Evolutionary conservation across 2,888 invertebrate species (phyloP).

Genomic region (Caenorhabditis becei): DNA sequence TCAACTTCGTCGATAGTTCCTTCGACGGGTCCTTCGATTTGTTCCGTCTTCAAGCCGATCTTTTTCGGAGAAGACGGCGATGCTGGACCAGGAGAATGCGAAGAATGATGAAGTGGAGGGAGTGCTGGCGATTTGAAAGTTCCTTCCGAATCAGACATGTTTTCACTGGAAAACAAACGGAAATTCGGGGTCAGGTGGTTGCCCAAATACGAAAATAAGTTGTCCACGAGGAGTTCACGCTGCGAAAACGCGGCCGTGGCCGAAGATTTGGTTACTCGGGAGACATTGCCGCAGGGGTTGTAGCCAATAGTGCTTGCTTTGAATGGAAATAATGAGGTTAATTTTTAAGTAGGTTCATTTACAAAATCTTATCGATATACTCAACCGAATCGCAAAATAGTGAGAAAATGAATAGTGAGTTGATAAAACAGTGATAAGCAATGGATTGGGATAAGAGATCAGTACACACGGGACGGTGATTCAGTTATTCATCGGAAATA

Average conservation of each 20-base stretch:
- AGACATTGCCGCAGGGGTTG: neutral
- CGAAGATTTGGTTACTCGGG: neutral
- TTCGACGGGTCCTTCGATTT: conserved; percentile 55
- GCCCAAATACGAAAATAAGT: conserved; percentile 5
- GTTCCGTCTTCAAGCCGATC: conserved; percentile 44
- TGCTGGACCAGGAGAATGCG: neutral
- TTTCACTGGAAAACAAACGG: neutral
- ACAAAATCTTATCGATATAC: conserved; percentile 41
- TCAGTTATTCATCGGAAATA: conserved; percentile 83
- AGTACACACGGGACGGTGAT: neutral
- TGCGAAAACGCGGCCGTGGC: conserved; percentile 14
- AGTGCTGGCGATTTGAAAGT: conserved; percentile 54
- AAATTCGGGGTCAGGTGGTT: neutral
- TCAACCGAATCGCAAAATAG: conserved; percentile 30
- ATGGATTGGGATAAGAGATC: conserved; percentile 33
- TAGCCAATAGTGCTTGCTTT: neutral
- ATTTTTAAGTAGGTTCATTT: conserved; percentile 38
- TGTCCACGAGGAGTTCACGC: conserved; percentile 18
- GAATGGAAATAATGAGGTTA: neutral
- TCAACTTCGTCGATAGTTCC: conserved; percentile 45
- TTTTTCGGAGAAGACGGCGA: conserved; percentile 28
- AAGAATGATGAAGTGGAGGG: conserved; percentile 24
- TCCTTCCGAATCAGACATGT: conserved; percentile 30
- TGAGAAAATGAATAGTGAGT: conserved; percentile 5
- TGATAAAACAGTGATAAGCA: conserved; percentile 37